A percentile compares a stretch with the other conserved stretches of the same genome.
Evolutionary conservation across 2,888 invertebrate genomes (phyloP).

Genomic region (Pachliopta kotzebuea): DNA sequence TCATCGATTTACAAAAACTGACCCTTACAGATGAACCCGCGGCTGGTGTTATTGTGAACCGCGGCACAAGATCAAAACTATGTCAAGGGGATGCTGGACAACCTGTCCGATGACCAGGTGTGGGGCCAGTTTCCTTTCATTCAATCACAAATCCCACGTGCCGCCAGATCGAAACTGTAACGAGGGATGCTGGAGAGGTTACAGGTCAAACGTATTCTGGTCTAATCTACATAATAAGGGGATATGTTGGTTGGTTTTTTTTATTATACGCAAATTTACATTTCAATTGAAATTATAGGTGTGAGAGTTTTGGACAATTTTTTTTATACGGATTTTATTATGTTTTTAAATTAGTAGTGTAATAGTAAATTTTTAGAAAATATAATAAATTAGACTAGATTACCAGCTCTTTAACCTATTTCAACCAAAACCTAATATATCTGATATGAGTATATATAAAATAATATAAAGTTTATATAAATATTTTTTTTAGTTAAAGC

Average conservation of each 20-base stretch:
- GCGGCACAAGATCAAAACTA: conserved; percentile 51
- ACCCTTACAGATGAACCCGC: conserved; percentile 24
- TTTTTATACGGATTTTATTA: too few relatives aligned
- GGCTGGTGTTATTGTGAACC: conserved; percentile 27
- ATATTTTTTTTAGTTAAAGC: too few relatives aligned
- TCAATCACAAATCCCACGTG: conserved; percentile 34
- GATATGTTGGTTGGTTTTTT: conserved; percentile 16
- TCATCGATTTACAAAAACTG: neutral
- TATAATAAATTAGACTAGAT: too few relatives aligned
- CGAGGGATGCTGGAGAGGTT: conserved; percentile 55
- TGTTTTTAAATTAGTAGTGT: too few relatives aligned
- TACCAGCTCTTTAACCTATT: too few relatives aligned
- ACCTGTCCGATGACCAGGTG: conserved; percentile 21
- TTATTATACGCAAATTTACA: neutral
- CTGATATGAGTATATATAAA: too few relatives aligned
- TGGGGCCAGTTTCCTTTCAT: conserved; percentile 30
- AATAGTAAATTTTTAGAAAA: too few relatives aligned
- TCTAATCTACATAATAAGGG: conserved; percentile 45
- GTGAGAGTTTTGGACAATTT: too few relatives aligned
- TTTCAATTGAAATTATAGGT: neutral
- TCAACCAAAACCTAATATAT: too few relatives aligned
- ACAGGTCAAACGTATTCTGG: conserved; percentile 36
- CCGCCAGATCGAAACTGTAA: conserved; percentile 49
- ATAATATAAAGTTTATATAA: too few relatives aligned
- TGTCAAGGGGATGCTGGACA: conserved; percentile 45